A percentile compares a stretch with the other conserved stretches of the same genome.
phyloP scores from a whole-genome alignment of 92 coral and sea anemone genomes.

The Zoanthus sociatus region DNA sequence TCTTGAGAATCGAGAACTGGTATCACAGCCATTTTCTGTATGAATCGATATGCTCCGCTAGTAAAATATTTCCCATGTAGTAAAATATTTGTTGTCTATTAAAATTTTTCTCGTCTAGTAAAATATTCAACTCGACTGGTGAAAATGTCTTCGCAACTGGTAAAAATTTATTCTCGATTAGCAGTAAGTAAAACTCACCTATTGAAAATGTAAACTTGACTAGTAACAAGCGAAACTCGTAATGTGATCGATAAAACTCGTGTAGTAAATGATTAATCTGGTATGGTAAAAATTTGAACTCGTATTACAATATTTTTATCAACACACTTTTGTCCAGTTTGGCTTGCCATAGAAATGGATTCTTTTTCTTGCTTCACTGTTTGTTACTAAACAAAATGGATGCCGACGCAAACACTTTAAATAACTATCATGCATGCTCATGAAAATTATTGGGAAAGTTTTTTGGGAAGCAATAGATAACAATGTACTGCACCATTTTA shows the following conservation, averaged over 20 bases:
- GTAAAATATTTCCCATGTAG: conserved; percentile 11
- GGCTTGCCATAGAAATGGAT: neutral
- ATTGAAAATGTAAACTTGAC: neutral
- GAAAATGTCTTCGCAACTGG: neutral
- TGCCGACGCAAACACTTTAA: no score
- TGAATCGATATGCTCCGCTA: conserved; percentile 21
- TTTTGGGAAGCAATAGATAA: no score
- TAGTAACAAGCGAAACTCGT: conserved; percentile 13
- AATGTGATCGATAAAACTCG: conserved; percentile 14
- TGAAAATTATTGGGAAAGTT: no score
- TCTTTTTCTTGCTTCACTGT: no score
- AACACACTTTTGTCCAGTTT: conserved; percentile 22
- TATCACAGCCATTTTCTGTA: neutral
- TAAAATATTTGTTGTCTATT: conserved; percentile 1
- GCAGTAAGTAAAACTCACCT: neutral
- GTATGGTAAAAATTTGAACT: neutral
- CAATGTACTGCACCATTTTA: no score
- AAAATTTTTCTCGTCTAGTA: neutral
- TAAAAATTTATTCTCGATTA: neutral
- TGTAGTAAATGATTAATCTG: conserved; percentile 6
- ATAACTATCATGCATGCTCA: no score
- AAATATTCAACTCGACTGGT: neutral
- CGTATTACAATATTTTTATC: conserved; percentile 20
- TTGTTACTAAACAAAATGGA: no score
- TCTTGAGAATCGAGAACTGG: no score